Evolutionary conservation across 2,113 vertebrate species (phyloP).

Genomic region (Colistium nudipinnis): DNA sequence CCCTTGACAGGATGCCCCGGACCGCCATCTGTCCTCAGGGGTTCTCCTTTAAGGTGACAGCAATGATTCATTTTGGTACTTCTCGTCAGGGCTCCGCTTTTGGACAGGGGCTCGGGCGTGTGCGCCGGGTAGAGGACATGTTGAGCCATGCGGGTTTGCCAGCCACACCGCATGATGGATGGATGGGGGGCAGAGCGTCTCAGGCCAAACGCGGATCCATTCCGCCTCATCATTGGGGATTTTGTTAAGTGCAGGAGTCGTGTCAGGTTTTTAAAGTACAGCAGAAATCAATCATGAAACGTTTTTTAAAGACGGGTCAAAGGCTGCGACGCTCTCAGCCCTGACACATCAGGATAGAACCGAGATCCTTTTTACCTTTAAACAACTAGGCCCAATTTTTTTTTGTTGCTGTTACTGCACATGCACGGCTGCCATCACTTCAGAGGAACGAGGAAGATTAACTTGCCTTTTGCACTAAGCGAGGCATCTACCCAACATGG

Average conservation of each 20-base stretch:
- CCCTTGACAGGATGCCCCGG: slow-evolving; percentile 51
- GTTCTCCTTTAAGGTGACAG: slow-evolving; percentile 56
- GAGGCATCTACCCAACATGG: background rate
- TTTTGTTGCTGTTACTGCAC: background rate
- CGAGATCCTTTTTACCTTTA: background rate
- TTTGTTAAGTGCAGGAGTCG: slow-evolving; percentile 12
- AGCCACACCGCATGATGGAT: slow-evolving; percentile 53
- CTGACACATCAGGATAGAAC: background rate
- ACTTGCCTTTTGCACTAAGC: background rate
- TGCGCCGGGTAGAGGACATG: slow-evolving; percentile 40
- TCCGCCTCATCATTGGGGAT: slow-evolving; percentile 25
- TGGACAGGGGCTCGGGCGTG: slow-evolving; percentile 58
- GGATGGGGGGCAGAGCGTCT: slow-evolving; percentile 27
- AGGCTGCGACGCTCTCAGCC: background rate
- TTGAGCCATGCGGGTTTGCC: slow-evolving; percentile 18
- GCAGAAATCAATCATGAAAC: slow-evolving; percentile 4
- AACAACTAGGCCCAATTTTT: too few relatives aligned
- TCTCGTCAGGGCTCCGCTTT: slow-evolving; percentile 50
- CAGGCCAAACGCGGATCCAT: slow-evolving; percentile 12
- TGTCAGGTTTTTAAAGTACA: slow-evolving; percentile 14
- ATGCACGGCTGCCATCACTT: background rate
- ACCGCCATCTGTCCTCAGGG: slow-evolving; percentile 46
- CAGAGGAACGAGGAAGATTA: slow-evolving; percentile 3
- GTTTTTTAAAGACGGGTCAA: background rate
- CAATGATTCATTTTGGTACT: slow-evolving; percentile 66